Conservation (phyloP, 1,140 invertebrate genomes). For the Drosophila sp. region DNA sequence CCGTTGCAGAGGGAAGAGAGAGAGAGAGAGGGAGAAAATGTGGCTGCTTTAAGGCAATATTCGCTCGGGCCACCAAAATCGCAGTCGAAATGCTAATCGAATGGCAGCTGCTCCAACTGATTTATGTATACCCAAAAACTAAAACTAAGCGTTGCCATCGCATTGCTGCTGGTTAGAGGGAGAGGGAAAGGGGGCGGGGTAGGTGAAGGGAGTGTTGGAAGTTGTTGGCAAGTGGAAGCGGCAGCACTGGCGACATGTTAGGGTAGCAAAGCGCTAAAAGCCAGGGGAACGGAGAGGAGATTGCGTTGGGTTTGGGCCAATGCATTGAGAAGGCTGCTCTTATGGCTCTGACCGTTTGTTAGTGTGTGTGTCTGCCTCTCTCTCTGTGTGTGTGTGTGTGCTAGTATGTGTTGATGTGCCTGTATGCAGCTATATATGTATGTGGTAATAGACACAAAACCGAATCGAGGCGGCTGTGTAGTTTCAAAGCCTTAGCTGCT, state of each 20-base stretch:
- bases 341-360: background rate
- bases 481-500: slow-evolving; percentile 42
- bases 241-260: too few relatives aligned
- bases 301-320: slow-evolving; percentile 4
- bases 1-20: background rate
- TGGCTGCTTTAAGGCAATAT: slow-evolving; percentile 7
- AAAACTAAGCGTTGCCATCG: slow-evolving; percentile 32
- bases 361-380: too few relatives aligned
- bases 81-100: slow-evolving; percentile 52
- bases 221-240: too few relatives aligned
- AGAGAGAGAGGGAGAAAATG: background rate
- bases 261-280: slow-evolving; percentile 4
- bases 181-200: background rate
- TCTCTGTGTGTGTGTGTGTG: too few relatives aligned
- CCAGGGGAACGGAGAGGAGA: background rate
- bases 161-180: background rate
- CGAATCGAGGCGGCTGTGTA: slow-evolving; percentile 32
- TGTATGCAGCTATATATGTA: slow-evolving; percentile 18
- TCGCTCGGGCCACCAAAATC: slow-evolving; percentile 17
- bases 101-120: slow-evolving; percentile 36
- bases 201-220: background rate
- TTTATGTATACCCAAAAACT: slow-evolving; percentile 58
- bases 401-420: background rate
- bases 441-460: slow-evolving; percentile 60
- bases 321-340: slow-evolving; percentile 29